Percentiles rank a stretch among this genome's conserved stretches.
Evolutionary conservation across 2,888 invertebrate species (phyloP).

Genomic region (Hirtodrosophila histrioides): DNA sequence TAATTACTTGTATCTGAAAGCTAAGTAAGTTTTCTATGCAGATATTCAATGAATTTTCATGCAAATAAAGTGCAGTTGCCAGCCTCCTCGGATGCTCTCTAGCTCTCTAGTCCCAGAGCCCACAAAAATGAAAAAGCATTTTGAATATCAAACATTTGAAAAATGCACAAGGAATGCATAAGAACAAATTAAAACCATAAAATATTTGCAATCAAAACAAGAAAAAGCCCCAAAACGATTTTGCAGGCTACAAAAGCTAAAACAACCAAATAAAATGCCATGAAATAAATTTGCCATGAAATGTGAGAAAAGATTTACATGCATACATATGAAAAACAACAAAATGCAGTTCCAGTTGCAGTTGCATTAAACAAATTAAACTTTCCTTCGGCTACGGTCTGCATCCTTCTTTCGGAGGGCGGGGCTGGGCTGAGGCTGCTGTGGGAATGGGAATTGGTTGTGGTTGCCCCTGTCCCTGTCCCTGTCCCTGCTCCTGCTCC

Average conservation of each 20-base stretch:
- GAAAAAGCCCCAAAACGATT: slow-evolving; percentile 27
- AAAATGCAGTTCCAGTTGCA: slow-evolving; percentile 29
- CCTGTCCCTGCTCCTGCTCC: slow-evolving; percentile 10
- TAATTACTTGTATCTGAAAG: slow-evolving; percentile 25
- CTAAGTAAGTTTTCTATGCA: slow-evolving; percentile 11
- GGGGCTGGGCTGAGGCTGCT: background rate
- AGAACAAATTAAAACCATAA: slow-evolving; percentile 67
- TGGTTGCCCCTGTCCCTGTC: slow-evolving; percentile 8
- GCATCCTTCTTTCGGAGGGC: slow-evolving; percentile 4
- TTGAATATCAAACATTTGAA: slow-evolving; percentile 46
- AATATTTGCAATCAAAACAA: slow-evolving; percentile 64
- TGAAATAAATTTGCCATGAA: slow-evolving; percentile 61
- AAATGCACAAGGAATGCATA: slow-evolving; percentile 43
- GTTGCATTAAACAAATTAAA: slow-evolving; percentile 75
- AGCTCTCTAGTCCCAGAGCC: background rate
- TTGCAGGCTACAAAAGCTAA: slow-evolving; percentile 27
- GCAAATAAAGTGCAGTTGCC: slow-evolving; percentile 43
- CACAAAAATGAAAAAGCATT: slow-evolving; percentile 36
- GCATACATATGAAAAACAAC: slow-evolving; percentile 7
- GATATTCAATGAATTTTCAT: slow-evolving; percentile 43
- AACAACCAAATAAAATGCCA: slow-evolving; percentile 53
- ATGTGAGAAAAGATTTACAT: slow-evolving; percentile 33
- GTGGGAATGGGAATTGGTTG: slow-evolving; percentile 24
- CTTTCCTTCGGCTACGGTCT: slow-evolving; percentile 19
- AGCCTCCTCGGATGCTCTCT: background rate